These are phyloP conservation scores for Unio pictorum DNA, from an alignment of 2,888 invertebrate species.

Conservation along the genomic window DNA sequence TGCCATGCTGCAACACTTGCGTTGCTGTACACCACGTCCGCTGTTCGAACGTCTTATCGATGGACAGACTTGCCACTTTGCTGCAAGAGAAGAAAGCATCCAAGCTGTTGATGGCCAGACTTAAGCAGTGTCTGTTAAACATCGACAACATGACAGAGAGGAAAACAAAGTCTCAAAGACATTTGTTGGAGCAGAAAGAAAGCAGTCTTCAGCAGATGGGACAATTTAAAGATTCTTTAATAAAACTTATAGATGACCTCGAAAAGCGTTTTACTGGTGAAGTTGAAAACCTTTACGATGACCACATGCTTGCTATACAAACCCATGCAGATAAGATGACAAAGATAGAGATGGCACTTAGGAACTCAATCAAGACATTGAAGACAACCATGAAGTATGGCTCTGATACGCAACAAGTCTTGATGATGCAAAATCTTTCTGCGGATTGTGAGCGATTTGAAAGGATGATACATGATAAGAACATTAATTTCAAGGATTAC, in stretches of 20 bases:
- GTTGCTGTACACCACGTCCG: slow-evolving; percentile 25
- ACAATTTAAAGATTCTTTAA: slow-evolving; percentile 26
- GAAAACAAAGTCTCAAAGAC: slow-evolving; percentile 21
- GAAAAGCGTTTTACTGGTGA: slow-evolving; percentile 31
- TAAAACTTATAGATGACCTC: slow-evolving; percentile 30
- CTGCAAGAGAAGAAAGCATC: slow-evolving; percentile 26
- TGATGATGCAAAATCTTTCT: slow-evolving; percentile 6
- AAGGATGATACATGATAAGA: slow-evolving; percentile 28
- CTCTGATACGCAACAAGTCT: no score
- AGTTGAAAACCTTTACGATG: slow-evolving; percentile 10
- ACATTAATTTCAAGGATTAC: slow-evolving; percentile 31
- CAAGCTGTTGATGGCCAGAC: slow-evolving; percentile 19
- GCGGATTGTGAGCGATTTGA: slow-evolving; percentile 32
- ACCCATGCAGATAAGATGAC: no score
- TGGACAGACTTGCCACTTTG: slow-evolving; percentile 19
- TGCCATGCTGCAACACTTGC: slow-evolving; percentile 28
- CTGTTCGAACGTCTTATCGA: slow-evolving; percentile 25
- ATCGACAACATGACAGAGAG: slow-evolving; percentile 23
- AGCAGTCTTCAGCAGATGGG: slow-evolving; percentile 20
- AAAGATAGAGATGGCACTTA: no score
- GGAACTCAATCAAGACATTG: no score
- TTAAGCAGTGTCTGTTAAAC: slow-evolving; percentile 8
- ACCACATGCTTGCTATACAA: no score
- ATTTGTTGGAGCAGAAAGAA: slow-evolving; percentile 21
- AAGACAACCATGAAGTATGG: no score